Percentiles rank a stretch among this genome's conserved stretches.
Conservation (phyloP, 2,113 vertebrate species). For the Halichoerus grypus region DNA sequence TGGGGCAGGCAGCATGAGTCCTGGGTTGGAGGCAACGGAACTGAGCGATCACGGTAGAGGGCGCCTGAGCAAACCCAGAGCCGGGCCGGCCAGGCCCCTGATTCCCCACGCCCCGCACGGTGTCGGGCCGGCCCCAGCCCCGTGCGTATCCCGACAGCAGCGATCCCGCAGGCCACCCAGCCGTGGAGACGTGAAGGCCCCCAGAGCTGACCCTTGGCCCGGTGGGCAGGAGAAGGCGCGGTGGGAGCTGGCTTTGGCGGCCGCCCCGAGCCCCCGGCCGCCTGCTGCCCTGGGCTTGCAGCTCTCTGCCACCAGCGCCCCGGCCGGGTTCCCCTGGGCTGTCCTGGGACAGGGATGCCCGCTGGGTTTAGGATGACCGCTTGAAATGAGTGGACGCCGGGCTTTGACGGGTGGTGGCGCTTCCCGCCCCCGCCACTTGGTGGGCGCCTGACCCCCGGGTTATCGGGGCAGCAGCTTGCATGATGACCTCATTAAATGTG, state of each 20-base stretch:
- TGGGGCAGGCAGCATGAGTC: fast-evolving
- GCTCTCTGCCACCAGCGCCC: no score
- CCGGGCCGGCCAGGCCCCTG: neutral
- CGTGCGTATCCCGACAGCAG: fast-evolving
- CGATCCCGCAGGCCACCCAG: fast-evolving
- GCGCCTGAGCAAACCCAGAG: neutral
- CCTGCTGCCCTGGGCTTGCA: neutral
- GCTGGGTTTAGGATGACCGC: neutral
- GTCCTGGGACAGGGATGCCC: neutral
- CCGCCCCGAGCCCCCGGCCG: fast-evolving
- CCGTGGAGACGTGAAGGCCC: fast-evolving
- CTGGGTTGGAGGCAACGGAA: fast-evolving
- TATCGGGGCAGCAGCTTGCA: slow-evolving; percentile 87
- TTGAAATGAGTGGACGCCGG: slow-evolving; percentile 14
- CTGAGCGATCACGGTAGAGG: neutral
- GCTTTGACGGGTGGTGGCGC: slow-evolving; percentile 72
- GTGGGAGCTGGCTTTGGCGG: neutral
- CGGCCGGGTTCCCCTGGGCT: neutral
- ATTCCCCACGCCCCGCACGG: fast-evolving
- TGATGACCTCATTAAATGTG: slow-evolving; percentile 91
- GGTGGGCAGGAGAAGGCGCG: no score
- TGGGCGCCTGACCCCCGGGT: slow-evolving; percentile 86
- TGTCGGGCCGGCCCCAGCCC: fast-evolving
- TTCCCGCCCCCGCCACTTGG: slow-evolving; percentile 62
- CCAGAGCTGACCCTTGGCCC: neutral